A percentile compares a stretch with the other conserved stretches of the same genome.
These are phyloP conservation scores for Procambarus clarkii DNA, from an alignment of 1,140 invertebrate species.

Conservation along the genomic window DNA sequence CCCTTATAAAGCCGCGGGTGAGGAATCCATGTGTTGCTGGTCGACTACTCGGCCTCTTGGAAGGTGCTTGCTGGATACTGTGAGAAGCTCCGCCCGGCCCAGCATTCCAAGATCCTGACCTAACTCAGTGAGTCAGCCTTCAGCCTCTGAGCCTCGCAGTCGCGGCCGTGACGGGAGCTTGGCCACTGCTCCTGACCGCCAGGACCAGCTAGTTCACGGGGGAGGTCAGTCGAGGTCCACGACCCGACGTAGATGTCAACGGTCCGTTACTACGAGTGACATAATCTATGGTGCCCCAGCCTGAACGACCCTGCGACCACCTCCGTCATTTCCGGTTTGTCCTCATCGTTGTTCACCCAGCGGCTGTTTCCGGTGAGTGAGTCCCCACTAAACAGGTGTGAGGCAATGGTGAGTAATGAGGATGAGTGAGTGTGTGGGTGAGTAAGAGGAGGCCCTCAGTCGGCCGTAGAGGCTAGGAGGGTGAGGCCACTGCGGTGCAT, in stretches of 20 bases:
- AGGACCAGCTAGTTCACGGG: background rate
- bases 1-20: background rate
- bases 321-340: conserved; percentile 63
- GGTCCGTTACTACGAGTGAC: conserved; percentile 51
- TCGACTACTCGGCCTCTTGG: background rate
- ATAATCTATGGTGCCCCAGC: conserved; percentile 1
- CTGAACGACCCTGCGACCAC: background rate
- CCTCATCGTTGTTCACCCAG: conserved; percentile 42
- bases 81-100: conserved; percentile 2
- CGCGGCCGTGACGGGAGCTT: background rate
- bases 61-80: conserved; percentile 5
- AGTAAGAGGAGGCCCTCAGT: conserved; percentile 53
- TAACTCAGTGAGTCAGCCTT: background rate
- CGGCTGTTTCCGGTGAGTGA: conserved; percentile 66
- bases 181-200: background rate
- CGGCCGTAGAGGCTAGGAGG: conserved; percentile 36
- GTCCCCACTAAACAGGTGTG: conserved; percentile 56
- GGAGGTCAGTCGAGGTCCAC: background rate
- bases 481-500: conserved; percentile 26
- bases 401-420: conserved; percentile 67
- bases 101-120: conserved; percentile 30
- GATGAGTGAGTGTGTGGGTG: conserved; percentile 64
- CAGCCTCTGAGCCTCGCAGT: background rate
- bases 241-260: background rate
- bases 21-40: background rate